phyloP scores from a whole-genome alignment of 2,888 invertebrate genomes.

The Deilephila elpenor region DNA sequence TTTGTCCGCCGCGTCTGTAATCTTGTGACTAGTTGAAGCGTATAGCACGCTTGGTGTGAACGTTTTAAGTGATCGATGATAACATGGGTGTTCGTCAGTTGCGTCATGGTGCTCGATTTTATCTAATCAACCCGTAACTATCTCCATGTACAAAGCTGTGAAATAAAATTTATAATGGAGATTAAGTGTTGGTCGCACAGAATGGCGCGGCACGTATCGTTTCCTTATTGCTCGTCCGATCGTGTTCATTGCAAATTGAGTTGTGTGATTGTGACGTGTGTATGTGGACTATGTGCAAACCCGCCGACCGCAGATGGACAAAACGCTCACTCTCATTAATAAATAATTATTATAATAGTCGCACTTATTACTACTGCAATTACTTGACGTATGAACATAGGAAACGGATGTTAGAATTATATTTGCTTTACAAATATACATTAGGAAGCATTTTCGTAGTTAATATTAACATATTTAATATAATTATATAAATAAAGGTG shows the following conservation, averaged over 20 bases:
- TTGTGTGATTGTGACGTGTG: conserved; percentile 69
- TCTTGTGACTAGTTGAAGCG: conserved; percentile 40
- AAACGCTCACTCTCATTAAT: conserved; percentile 26
- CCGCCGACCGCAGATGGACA: conserved; percentile 65
- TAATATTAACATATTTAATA: background rate
- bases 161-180: conserved; percentile 38
- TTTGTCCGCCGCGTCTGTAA: conserved; percentile 42
- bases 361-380: background rate
- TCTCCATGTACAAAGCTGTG: conserved; percentile 57
- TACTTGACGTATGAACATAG: background rate
- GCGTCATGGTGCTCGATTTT: conserved; percentile 52
- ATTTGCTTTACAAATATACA: background rate
- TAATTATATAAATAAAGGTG: background rate
- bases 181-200: conserved; percentile 31
- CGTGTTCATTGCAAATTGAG: conserved; percentile 67
- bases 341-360: background rate
- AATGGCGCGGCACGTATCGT: conserved; percentile 40
- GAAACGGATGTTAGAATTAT: background rate
- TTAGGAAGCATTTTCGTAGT: background rate
- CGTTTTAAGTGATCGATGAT: conserved; percentile 45
- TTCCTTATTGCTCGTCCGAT: conserved; percentile 76
- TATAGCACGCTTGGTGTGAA: conserved; percentile 42
- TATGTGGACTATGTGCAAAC: conserved; percentile 65
- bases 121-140: conserved; percentile 48
- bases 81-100: conserved; percentile 49